Percentiles rank a stretch among this genome's conserved stretches.
phyloP scores from a whole-genome alignment of 35 echinoderm and acorn worm species.

The Stichopus chloronotus region DNA sequence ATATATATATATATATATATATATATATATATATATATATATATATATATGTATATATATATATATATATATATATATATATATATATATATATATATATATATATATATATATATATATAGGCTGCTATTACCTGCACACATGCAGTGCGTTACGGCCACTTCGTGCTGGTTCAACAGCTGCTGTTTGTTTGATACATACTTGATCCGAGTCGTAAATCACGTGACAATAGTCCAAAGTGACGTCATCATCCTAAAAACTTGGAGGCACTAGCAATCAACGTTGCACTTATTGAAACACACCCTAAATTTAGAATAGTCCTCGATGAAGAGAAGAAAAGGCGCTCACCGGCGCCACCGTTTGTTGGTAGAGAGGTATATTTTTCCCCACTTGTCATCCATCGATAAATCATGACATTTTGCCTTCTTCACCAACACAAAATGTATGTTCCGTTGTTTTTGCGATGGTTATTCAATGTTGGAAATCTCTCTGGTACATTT shows the following conservation, averaged over 20 bases:
- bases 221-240: conserved; percentile 10
- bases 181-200: conserved; percentile 6
- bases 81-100: too few relatives aligned
- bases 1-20: too few relatives aligned
- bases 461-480: too few relatives aligned
- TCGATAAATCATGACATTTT: conserved; percentile 15
- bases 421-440: not conserved
- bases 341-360: not conserved
- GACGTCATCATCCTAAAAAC: conserved; percentile 15
- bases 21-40: too few relatives aligned
- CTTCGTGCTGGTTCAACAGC: not conserved
- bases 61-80: too few relatives aligned
- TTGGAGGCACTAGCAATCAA: conserved; percentile 3
- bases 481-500: too few relatives aligned
- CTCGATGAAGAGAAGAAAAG: not conserved
- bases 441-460: conserved; percentile 1
- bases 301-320: conserved; percentile 16
- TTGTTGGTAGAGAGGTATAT: conserved; percentile 1
- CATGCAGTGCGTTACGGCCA: too few relatives aligned
- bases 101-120: too few relatives aligned
- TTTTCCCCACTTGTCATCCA: not conserved
- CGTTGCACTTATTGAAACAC: conserved; percentile 11
- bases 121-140: too few relatives aligned
- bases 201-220: not conserved
- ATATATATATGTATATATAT: too few relatives aligned